Evolutionary conservation across 2,797 vertebrate genomes (phyloP), one percentile per base, ranked within the genome.

Genomic region (Micromesistius poutassou): DNA sequence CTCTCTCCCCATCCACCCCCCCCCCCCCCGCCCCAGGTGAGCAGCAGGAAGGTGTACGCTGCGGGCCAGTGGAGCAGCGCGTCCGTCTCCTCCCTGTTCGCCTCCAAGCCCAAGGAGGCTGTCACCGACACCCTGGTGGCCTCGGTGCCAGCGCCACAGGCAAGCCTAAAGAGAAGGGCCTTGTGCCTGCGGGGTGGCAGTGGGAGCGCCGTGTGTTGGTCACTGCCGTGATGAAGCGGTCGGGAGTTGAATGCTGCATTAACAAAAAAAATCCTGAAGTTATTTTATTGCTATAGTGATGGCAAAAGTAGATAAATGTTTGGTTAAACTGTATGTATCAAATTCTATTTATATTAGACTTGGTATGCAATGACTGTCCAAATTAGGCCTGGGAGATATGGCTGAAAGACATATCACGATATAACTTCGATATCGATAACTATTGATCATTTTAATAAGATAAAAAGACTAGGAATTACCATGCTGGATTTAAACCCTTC

Each of bases 1-100:
- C n/a, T n/a, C n/a, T n/a, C n/a, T n/a, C 10, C 55, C 55, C 55
- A 22, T 42, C 13, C 38, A n/a, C 38, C 38, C 5, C 40, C 3
- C 40, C 4, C 10, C 40, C 40, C 40, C 40, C 22, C 35, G 9
- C 35, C 31, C 71, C 77, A 98, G 97, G 88, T 98, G 82, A 92
- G 94, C 0, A 94, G 95, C 70, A 94, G 93, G 81, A 96, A 94
- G 80, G 40, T 93, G 13, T 93, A 94, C 74, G 80, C 89, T 83
- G 92, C 84, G 0, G 93, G 95, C 71, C 91, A 91, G 77, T 91
- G 93, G 90, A 93, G 90, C 84, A 90, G 87, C 22, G 89, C 93
- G 72, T 76, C 91, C 0, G 75, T 93, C 71, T 91, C 91, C 13
- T 96, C 94, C 0, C 89, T 96, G 3, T 89, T 96, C 93, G 81